A percentile compares a stretch with the other conserved stretches of the same genome.
Evolutionary conservation across 2,797 vertebrate genomes (phyloP).

Genomic region (Numenius phaeopus): DNA sequence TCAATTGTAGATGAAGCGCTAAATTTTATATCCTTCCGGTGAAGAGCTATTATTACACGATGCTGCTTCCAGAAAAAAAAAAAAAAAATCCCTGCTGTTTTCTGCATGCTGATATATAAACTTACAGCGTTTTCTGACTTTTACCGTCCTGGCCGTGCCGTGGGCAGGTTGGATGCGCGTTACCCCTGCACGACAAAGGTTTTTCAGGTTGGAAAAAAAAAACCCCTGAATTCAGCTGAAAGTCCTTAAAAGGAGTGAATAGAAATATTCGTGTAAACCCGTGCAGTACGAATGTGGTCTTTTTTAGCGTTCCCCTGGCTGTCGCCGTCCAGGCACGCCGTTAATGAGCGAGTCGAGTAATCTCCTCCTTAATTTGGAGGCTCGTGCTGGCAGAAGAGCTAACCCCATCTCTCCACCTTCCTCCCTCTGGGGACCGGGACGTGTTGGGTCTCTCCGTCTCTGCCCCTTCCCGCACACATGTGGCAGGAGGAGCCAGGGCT

Average conservation of each 20-base stretch:
- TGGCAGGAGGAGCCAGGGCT: background rate
- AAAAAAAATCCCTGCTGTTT: background rate
- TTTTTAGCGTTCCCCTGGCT: background rate
- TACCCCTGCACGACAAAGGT: background rate
- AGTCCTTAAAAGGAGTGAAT: background rate
- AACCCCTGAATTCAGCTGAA: background rate
- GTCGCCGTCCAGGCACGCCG: background rate
- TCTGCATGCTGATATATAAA: background rate
- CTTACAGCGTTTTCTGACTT: background rate
- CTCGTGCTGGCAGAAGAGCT: background rate
- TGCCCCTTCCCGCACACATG: background rate
- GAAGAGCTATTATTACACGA: background rate
- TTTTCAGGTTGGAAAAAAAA: background rate
- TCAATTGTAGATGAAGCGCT: slow-evolving; percentile 19
- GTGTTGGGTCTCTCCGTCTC: background rate
- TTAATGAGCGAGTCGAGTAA: background rate
- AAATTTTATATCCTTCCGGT: slow-evolving; percentile 44
- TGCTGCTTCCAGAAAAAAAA: slow-evolving; percentile 31
- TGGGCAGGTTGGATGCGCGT: background rate
- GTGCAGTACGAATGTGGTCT: fast-evolving
- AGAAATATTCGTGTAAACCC: background rate
- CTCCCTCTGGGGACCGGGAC: background rate
- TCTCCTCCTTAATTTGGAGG: slow-evolving; percentile 15
- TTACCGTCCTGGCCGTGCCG: background rate
- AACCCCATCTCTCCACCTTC: background rate